These are phyloP conservation scores for Trachops cirrhosus DNA, from an alignment of 2,797 vertebrate species.

Conservation along the genomic window DNA sequence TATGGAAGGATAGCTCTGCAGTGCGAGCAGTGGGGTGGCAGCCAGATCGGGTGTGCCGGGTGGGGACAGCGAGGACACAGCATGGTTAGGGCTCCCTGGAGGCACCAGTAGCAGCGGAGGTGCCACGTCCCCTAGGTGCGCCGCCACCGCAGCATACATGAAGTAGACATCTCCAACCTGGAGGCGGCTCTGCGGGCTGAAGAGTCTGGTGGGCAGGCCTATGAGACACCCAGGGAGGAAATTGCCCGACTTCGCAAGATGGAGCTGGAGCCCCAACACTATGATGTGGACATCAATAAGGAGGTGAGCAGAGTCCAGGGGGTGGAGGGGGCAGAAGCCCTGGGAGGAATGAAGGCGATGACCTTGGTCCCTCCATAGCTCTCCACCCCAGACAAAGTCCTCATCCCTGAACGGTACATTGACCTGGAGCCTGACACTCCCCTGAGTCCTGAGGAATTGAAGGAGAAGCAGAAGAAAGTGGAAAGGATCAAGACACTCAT, in stretches of 20 bases:
- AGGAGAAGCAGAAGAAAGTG: constrained; percentile 96
- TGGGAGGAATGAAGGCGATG: background rate
- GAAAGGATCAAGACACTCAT: constrained; percentile 97
- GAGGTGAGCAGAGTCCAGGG: constrained; percentile 82
- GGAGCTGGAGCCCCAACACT: constrained; percentile 89
- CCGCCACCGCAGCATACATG: constrained; percentile 92
- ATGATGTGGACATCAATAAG: constrained; percentile 87
- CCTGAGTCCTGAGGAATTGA: constrained; percentile 94
- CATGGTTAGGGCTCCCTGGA: background rate
- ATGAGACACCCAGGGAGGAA: constrained; percentile 93
- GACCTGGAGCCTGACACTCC: constrained; percentile 88
- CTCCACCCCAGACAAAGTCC: constrained; percentile 90
- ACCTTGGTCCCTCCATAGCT: constrained; percentile 80
- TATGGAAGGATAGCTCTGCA: fast-evolving
- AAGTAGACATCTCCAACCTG: constrained; percentile 95
- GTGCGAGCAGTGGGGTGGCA: background rate
- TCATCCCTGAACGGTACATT: constrained; percentile 92
- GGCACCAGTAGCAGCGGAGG: background rate
- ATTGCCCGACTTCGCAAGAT: constrained; percentile 92
- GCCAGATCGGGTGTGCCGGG: fast-evolving
- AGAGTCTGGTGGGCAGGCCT: constrained; percentile 81
- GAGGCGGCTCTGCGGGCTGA: constrained; percentile 91
- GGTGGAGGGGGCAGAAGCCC: fast-evolving
- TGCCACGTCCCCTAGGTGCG: constrained; percentile 84
- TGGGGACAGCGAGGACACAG: fast-evolving